These are phyloP conservation scores for Rhagium mordax DNA, from an alignment of 2,888 invertebrate species.

Conservation along the genomic window DNA sequence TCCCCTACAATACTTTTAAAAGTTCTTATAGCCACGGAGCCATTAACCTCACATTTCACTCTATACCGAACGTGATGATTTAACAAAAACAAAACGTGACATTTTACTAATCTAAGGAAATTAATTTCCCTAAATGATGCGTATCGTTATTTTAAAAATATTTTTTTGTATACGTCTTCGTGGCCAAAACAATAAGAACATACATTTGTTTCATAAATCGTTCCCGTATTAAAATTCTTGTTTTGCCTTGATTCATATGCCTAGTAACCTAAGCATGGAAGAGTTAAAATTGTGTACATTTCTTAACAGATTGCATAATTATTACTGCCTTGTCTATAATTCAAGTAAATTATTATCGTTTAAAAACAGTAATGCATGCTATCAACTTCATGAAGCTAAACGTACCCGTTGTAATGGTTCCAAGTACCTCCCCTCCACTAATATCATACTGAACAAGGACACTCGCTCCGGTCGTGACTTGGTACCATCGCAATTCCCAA, in stretches of 20 bases:
- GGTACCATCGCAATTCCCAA: conserved; percentile 36
- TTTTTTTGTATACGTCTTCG: not conserved
- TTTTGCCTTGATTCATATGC: not conserved
- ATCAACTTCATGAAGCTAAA: conserved; percentile 5
- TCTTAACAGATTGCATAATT: not conserved
- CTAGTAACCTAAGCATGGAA: no score
- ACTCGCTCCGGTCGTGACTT: conserved; percentile 50
- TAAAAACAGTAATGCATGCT: not conserved
- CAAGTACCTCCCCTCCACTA: not conserved
- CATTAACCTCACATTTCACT: not conserved
- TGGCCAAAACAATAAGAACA: not conserved
- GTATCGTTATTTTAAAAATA: not conserved
- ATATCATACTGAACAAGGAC: conserved; percentile 51
- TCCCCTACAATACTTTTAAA: no score
- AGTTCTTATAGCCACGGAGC: no score
- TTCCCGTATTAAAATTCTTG: not conserved
- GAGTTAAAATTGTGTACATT: no score
- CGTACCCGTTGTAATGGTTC: not conserved
- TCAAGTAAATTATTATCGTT: not conserved
- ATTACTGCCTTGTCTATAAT: not conserved
- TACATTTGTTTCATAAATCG: not conserved
- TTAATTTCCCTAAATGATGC: not conserved
- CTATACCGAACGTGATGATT: not conserved
- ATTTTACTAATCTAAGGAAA: not conserved
- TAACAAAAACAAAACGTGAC: not conserved